These are phyloP conservation scores for Smutsia gigantea DNA, from an alignment of 2,797 vertebrate genomes.

Conservation along the genomic window DNA sequence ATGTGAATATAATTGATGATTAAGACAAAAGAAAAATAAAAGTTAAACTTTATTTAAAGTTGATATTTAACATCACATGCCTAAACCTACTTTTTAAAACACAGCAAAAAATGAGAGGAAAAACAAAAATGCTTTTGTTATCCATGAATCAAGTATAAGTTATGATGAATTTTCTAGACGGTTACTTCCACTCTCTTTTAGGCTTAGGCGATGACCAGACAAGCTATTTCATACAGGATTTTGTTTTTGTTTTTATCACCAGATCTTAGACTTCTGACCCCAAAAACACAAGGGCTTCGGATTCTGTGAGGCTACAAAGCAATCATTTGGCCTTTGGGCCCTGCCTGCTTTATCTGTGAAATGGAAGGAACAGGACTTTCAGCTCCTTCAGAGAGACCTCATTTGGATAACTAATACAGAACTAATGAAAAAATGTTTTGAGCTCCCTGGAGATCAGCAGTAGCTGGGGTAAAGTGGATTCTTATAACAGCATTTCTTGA, in stretches of 20 bases:
- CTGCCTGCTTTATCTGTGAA: constrained; percentile 73
- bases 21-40: neutral
- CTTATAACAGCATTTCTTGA: constrained; percentile 60
- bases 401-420: constrained; percentile 72
- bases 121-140: constrained; percentile 23
- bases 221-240: constrained; percentile 40
- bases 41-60: neutral
- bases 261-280: neutral
- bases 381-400: constrained; percentile 54
- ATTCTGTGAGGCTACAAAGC: constrained; percentile 26
- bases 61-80: constrained; percentile 2
- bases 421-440: constrained; percentile 57
- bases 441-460: constrained; percentile 61
- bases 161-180: constrained; percentile 26
- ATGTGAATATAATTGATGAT: neutral
- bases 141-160: neutral
- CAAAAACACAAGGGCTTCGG: neutral
- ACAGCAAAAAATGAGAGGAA: neutral
- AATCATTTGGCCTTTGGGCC: constrained; percentile 64
- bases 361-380: constrained; percentile 64
- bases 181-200: neutral
- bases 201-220: constrained; percentile 11
- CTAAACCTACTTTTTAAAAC: neutral
- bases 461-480: constrained; percentile 58
- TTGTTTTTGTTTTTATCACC: constrained; percentile 56